Evolutionary conservation across 2,888 invertebrate species (phyloP).

Genomic region (Phania funesta): DNA sequence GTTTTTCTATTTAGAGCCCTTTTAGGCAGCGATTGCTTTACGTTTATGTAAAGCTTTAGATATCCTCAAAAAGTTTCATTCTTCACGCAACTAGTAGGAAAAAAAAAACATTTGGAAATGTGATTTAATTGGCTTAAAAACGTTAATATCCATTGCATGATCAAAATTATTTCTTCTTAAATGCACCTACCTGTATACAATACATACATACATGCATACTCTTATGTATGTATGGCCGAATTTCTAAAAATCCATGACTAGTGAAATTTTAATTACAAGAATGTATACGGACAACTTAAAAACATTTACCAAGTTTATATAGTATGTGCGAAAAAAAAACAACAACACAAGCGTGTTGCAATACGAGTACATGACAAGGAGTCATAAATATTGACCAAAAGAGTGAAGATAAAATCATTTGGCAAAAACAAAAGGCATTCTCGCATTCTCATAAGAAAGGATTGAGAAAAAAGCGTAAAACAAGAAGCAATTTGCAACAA

Average conservation of each 20-base stretch:
- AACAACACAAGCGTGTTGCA: constrained; percentile 18
- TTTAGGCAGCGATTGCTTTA: too few species aligned
- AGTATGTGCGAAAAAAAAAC: neutral
- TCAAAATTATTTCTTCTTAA: constrained; percentile 26
- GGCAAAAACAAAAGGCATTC: constrained; percentile 39
- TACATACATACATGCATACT: too few species aligned
- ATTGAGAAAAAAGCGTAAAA: constrained; percentile 41
- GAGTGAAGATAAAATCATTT: constrained; percentile 57
- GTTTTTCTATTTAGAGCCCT: too few species aligned
- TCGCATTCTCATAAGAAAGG: neutral
- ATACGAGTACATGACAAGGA: constrained; percentile 58
- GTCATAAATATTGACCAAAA: constrained; percentile 62
- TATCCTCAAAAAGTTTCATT: too few species aligned
- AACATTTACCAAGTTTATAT: constrained; percentile 45
- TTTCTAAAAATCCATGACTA: constrained; percentile 39
- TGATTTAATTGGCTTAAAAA: neutral
- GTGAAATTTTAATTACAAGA: constrained; percentile 40
- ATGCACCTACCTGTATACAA: too few species aligned
- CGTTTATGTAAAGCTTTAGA: too few species aligned
- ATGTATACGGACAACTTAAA: constrained; percentile 38
- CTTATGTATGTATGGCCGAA: neutral
- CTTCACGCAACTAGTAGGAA: too few species aligned
- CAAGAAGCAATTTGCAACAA: constrained; percentile 60
- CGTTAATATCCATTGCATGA: constrained; percentile 1
- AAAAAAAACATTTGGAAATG: too few species aligned